phyloP scores from a whole-genome alignment of 2,113 vertebrate genomes.

The Chionis minor region DNA sequence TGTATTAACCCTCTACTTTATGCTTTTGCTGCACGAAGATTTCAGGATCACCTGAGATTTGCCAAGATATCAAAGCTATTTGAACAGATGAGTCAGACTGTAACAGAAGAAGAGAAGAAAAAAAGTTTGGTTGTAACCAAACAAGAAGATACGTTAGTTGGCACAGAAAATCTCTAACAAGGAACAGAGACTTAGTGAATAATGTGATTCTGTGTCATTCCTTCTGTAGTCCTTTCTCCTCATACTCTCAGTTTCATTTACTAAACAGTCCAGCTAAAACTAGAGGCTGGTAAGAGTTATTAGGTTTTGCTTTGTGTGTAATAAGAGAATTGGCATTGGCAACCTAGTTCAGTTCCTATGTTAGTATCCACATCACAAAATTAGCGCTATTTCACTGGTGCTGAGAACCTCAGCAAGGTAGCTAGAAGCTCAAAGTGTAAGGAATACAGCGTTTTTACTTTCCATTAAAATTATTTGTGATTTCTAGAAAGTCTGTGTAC shows the following conservation, averaged over 20 bases:
- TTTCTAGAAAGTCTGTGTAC: neutral
- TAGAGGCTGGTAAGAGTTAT: neutral
- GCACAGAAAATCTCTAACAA: constrained; percentile 26
- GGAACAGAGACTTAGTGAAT: neutral
- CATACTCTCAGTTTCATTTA: neutral
- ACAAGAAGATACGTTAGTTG: neutral
- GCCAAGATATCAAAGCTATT: constrained; percentile 61
- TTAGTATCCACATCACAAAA: neutral
- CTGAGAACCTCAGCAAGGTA: neutral
- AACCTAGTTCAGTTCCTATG: neutral
- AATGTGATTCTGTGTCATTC: neutral
- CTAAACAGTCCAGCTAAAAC: neutral
- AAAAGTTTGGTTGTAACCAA: neutral
- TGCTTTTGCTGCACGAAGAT: constrained; percentile 67
- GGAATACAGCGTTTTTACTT: neutral
- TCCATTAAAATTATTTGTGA: neutral
- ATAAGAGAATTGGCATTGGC: neutral
- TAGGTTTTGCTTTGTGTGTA: neutral
- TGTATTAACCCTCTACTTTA: constrained; percentile 79
- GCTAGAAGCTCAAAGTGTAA: neutral
- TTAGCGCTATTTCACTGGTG: neutral
- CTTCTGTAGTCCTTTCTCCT: neutral
- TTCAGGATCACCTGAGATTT: constrained; percentile 43
- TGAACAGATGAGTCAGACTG: constrained; percentile 50
- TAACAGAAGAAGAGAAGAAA: constrained; percentile 4